Conservation (phyloP, 2,113 vertebrate species). For the Arvicanthis niloticus region DNA sequence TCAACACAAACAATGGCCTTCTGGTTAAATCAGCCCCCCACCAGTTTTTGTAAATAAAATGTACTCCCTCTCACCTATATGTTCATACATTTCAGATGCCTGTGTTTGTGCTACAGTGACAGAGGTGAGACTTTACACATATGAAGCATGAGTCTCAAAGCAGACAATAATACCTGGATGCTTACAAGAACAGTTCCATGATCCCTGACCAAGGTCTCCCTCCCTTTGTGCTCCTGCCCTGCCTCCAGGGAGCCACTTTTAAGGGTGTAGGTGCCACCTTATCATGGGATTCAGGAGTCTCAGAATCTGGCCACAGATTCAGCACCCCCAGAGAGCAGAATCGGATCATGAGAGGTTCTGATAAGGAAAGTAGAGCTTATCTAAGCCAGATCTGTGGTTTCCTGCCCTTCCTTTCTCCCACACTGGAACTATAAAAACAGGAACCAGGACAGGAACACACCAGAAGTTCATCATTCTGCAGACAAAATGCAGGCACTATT, state of each 20-base stretch:
- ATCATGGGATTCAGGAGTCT: background rate
- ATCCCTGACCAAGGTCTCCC: background rate
- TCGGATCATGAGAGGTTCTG: conserved; percentile 26
- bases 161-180: background rate
- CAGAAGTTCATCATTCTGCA: background rate
- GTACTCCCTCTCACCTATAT: background rate
- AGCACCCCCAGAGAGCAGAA: background rate
- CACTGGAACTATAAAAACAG: conserved; percentile 38
- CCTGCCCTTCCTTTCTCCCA: background rate
- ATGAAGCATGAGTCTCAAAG: background rate
- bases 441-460: too few relatives aligned
- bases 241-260: background rate
- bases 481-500: background rate
- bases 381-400: background rate
- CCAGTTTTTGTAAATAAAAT: background rate
- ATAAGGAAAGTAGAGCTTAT: background rate
- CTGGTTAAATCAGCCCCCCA: background rate
- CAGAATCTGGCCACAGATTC: background rate
- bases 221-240: background rate
- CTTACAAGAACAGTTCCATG: background rate
- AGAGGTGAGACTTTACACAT: background rate
- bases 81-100: background rate
- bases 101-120: background rate
- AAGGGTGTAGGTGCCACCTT: background rate
- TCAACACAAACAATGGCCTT: background rate